Base-by-base conservation (phyloP, 2,888 invertebrate species). In the Morpho deidamia region DNA sequence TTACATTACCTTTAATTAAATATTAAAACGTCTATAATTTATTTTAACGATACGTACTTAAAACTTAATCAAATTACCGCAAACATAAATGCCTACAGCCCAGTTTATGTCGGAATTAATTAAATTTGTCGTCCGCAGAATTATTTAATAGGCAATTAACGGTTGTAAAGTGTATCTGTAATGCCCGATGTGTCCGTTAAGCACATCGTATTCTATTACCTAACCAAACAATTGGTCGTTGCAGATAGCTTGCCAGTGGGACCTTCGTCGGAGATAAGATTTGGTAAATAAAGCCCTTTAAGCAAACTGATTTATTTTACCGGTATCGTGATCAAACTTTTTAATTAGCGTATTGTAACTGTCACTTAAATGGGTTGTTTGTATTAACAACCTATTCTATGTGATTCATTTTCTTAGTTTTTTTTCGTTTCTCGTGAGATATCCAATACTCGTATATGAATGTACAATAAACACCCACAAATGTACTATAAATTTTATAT, bases 171-270 rank as follows among this genome's bases (percentile, higher is more conserved):
- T 74, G 71, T 74, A 70, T 71, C 70, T 71, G 64, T 69, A 68
- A 70, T 68, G 70, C 62, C 66, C 68, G 55, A 61, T 40, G 68
- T 71, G 67, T 65, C 67, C 62, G 65, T 68, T 68, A 64, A 63
- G 60, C 66, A 60, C 62, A 52, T 49, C 68, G 66, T 66, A 64
- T 68, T 70, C 74, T 80, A 78, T 78, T 76, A 76, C 83, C 85
- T 85, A 83, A 83, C 71, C 81, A 87, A 87, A 87, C 87, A 86
- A 73, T 82, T 83, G 86, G 82, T 58, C 61, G 60, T 51, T 35
- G 56, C 74, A 69, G 86, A 87, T 86, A 86, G 78, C 74, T 77
- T 78, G 79, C 79, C 70, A 72, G 67, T 62, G 47, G 45, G 49
- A 44, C 63, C 66, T 61, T 66, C 56, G 58, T 62, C 59, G 53